Percentiles rank a stretch among this genome's conserved stretches.
phyloP scores from a whole-genome alignment of 37 sponge, comb jelly and placozoan species.

The Halisarca cf. caerulea region DNA sequence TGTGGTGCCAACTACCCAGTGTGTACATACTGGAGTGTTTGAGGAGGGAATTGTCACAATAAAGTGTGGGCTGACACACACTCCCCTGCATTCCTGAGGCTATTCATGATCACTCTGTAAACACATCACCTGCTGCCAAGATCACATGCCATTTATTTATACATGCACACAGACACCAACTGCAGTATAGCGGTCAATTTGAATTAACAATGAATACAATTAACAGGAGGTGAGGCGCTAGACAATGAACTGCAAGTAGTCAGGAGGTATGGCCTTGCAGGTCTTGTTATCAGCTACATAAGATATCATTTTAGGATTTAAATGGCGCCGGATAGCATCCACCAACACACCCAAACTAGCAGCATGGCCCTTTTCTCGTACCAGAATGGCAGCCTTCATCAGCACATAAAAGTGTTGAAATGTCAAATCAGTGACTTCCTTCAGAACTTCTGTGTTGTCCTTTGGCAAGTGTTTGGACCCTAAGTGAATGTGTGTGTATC shows the following conservation, averaged over 20 bases:
- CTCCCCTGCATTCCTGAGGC: background rate
- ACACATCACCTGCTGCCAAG: background rate
- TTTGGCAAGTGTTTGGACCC: constrained; percentile 35
- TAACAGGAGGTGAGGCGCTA: background rate
- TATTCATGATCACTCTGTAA: background rate
- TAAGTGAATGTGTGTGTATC: constrained; percentile 48
- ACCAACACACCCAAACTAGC: constrained; percentile 46
- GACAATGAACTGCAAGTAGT: background rate
- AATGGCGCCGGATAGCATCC: constrained; percentile 54
- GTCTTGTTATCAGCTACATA: background rate
- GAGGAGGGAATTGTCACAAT: background rate
- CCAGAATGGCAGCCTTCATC: constrained; percentile 47
- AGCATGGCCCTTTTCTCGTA: constrained; percentile 45
- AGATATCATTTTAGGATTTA: background rate
- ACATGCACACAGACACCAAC: too few relatives aligned
- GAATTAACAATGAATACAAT: too few relatives aligned
- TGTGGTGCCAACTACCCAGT: background rate
- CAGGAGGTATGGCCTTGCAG: background rate
- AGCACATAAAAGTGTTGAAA: constrained; percentile 57
- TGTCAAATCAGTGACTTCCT: constrained; percentile 38
- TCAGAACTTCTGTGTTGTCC: constrained; percentile 25
- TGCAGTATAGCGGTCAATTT: too few relatives aligned
- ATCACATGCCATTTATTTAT: background rate
- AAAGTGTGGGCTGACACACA: background rate
- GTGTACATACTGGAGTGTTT: background rate